Conservation (phyloP, 53 echinoderm and acorn worm species). For the Crossaster papposus region DNA sequence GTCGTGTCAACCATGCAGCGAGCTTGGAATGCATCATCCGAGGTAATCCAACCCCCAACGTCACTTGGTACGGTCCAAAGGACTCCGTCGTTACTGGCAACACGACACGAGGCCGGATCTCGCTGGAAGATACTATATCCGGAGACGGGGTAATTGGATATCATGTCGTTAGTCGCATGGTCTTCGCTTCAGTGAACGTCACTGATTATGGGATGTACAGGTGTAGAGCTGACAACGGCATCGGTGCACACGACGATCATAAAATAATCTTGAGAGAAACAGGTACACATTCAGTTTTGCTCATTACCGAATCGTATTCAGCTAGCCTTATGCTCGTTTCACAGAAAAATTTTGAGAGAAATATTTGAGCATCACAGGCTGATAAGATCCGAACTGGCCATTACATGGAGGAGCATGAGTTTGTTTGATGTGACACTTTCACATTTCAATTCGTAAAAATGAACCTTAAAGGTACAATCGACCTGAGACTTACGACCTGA, state of each 20-base stretch:
- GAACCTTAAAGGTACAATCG: too few relatives aligned
- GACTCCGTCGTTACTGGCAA: not conserved
- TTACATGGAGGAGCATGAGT: too few relatives aligned
- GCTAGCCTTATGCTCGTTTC: too few relatives aligned
- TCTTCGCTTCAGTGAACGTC: conserved; percentile 1
- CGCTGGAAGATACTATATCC: not conserved
- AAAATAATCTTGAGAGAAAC: not conserved
- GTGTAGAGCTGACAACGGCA: conserved; percentile 12
- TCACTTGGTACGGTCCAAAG: conserved; percentile 32
- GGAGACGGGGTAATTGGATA: not conserved
- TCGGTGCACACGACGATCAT: not conserved
- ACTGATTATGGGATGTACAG: conserved; percentile 42
- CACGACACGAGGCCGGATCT: not conserved
- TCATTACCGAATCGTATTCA: too few relatives aligned
- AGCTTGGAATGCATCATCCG: conserved; percentile 20
- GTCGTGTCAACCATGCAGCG: conserved; percentile 30
- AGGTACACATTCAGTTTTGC: not conserved
- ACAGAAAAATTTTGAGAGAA: too few relatives aligned
- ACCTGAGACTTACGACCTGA: too few relatives aligned
- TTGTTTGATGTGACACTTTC: too few relatives aligned
- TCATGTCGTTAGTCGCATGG: not conserved
- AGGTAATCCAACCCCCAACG: conserved; percentile 13
- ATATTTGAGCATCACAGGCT: too few relatives aligned
- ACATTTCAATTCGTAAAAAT: too few relatives aligned
- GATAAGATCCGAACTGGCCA: too few relatives aligned